Conservation (phyloP, 2,113 vertebrate species). For the Mustelus asterias region DNA sequence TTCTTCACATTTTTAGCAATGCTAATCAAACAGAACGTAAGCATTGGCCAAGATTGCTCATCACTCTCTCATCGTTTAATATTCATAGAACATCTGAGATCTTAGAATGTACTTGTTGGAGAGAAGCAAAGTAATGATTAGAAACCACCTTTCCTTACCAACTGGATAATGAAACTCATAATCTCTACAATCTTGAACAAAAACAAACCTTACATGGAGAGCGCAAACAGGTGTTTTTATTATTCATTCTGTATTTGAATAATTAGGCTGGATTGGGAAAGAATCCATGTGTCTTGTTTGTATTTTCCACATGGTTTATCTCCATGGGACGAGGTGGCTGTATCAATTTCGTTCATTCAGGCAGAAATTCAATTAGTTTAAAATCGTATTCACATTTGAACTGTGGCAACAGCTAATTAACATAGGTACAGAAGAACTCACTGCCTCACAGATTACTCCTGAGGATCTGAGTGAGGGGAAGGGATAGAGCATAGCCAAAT, state of each 20-base stretch:
- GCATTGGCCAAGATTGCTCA: background rate
- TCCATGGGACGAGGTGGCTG: background rate
- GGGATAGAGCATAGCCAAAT: background rate
- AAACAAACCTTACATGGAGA: background rate
- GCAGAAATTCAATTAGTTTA: conserved; percentile 33
- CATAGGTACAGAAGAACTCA: background rate
- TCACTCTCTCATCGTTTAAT: background rate
- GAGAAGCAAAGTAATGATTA: background rate
- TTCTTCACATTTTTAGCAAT: background rate
- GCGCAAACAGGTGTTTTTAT: background rate
- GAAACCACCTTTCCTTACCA: background rate
- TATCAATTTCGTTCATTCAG: background rate
- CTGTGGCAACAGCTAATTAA: background rate
- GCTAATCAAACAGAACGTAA: too few species aligned
- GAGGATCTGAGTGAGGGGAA: background rate
- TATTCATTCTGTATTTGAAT: background rate
- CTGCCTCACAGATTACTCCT: background rate
- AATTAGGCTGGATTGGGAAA: background rate
- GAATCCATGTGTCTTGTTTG: background rate
- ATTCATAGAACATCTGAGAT: background rate
- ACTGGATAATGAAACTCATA: background rate
- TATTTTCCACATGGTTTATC: background rate
- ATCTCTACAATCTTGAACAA: background rate
- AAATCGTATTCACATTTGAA: background rate
- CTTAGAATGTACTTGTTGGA: background rate